A percentile compares a stretch with the other conserved stretches of the same genome.
phyloP scores from a whole-genome alignment of 2,888 invertebrate genomes.

The Drosophila multiciliata region DNA sequence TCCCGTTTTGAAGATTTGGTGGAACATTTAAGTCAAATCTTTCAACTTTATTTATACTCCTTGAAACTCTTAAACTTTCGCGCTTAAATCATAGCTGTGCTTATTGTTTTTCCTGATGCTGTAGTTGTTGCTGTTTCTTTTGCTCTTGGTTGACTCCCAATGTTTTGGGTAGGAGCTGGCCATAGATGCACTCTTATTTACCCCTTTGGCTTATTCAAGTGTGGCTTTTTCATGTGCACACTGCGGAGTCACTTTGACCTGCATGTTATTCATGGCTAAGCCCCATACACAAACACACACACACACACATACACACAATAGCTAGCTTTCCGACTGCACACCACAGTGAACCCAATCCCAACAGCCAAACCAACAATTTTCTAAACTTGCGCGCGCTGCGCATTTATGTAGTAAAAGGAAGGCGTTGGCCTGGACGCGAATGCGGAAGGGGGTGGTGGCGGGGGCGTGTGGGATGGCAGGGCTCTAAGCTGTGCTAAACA shows the following conservation, averaged over 20 bases:
- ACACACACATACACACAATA: neutral
- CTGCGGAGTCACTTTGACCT: constrained; percentile 74
- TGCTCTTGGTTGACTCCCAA: constrained; percentile 19
- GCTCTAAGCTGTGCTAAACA: constrained; percentile 79
- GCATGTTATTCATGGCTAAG: constrained; percentile 76
- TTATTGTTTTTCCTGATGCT: constrained; percentile 61
- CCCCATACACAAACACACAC: constrained; percentile 39
- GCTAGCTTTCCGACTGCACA: constrained; percentile 3
- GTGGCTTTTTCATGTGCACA: constrained; percentile 59
- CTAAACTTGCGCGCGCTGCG: constrained; percentile 69
- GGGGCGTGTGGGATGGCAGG: constrained; percentile 40
- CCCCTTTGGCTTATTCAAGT: constrained; percentile 68
- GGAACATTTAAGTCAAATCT: constrained; percentile 20
- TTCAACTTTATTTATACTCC: constrained; percentile 39
- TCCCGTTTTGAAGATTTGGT: neutral
- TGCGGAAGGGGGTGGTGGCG: constrained; percentile 7
- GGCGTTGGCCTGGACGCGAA: constrained; percentile 40
- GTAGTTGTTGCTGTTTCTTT: constrained; percentile 18
- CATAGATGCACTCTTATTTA: constrained; percentile 71
- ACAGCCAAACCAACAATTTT: constrained; percentile 73
- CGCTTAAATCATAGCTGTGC: constrained; percentile 68
- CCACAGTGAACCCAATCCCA: constrained; percentile 41
- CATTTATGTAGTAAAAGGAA: constrained; percentile 34
- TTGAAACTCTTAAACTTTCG: constrained; percentile 53
- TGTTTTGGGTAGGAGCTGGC: constrained; percentile 50